Evolutionary conservation across 2,888 invertebrate genomes (phyloP).

Genomic region (Syrphus vitripennis): DNA sequence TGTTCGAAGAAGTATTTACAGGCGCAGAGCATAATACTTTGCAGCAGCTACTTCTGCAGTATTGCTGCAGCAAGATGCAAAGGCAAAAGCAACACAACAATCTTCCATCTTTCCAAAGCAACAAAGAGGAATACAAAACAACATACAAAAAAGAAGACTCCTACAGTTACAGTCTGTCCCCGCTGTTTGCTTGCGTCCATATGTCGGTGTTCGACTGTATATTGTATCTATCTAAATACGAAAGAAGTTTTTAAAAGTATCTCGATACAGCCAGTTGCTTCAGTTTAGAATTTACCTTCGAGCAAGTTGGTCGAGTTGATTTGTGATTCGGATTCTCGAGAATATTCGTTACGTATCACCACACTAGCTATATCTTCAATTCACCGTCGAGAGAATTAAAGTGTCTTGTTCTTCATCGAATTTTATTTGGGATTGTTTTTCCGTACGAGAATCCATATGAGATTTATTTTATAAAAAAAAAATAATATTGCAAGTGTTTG

Average conservation of each 20-base stretch:
- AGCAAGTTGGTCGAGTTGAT: slow-evolving; percentile 71
- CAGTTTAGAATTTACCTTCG: slow-evolving; percentile 73
- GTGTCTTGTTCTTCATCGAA: neutral
- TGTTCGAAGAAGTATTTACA: slow-evolving; percentile 41
- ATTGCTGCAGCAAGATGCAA: slow-evolving; percentile 66
- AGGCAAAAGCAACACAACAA: slow-evolving; percentile 35
- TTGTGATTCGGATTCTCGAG: slow-evolving; percentile 29
- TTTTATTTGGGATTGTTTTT: neutral
- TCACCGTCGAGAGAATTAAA: slow-evolving; percentile 37
- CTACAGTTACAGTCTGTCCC: slow-evolving; percentile 54
- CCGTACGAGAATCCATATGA: slow-evolving; percentile 3
- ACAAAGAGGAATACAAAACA: neutral
- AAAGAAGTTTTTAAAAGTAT: slow-evolving; percentile 73
- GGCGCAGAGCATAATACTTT: slow-evolving; percentile 21
- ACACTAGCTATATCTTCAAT: slow-evolving; percentile 14
- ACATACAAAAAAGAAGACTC: neutral
- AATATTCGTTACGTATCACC: slow-evolving; percentile 20
- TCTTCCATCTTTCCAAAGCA: slow-evolving; percentile 33
- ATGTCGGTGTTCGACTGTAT: slow-evolving; percentile 51
- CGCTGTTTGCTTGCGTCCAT: slow-evolving; percentile 41
- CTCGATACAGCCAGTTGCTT: slow-evolving; percentile 75
- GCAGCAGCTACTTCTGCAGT: slow-evolving; percentile 33
- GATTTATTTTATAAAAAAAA: neutral
- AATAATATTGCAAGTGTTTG: neutral
- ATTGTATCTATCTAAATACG: slow-evolving; percentile 43